Evolutionary conservation across 2,888 invertebrate genomes (phyloP).

Genomic region (Arenicola marina): DNA sequence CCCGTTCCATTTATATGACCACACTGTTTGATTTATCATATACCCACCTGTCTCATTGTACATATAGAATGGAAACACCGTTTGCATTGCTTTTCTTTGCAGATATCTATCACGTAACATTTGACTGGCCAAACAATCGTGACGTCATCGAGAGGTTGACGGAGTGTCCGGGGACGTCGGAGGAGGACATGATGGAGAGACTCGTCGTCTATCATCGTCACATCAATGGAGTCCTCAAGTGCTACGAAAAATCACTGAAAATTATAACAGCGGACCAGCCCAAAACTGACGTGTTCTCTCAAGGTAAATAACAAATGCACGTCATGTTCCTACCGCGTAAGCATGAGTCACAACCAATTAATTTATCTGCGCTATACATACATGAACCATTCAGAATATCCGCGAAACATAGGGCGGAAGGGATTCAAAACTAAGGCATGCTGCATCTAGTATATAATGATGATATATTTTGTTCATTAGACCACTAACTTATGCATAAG

Average conservation of each 20-base stretch:
- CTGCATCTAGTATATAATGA: too few relatives aligned
- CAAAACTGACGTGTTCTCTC: constrained; percentile 59
- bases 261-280: constrained; percentile 61
- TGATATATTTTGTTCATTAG: too few relatives aligned
- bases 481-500: too few relatives aligned
- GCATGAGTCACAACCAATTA: too few relatives aligned
- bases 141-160: constrained; percentile 52
- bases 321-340: neutral
- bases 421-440: too few relatives aligned
- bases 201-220: constrained; percentile 53
- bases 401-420: too few relatives aligned
- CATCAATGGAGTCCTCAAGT: constrained; percentile 49
- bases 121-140: constrained; percentile 55
- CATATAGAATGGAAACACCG: too few relatives aligned
- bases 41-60: too few relatives aligned
- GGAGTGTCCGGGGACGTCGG: constrained; percentile 46
- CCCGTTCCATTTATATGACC: too few relatives aligned
- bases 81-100: neutral
- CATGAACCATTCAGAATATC: too few relatives aligned
- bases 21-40: too few relatives aligned
- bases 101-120: constrained; percentile 61
- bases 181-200: constrained; percentile 52
- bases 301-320: constrained; percentile 42
- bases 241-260: constrained; percentile 45
- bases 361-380: too few relatives aligned